A percentile compares a stretch with the other conserved stretches of the same genome.
These are phyloP conservation scores for Streptopelia turtur DNA, from an alignment of 2,797 vertebrate species.

Conservation along the genomic window DNA sequence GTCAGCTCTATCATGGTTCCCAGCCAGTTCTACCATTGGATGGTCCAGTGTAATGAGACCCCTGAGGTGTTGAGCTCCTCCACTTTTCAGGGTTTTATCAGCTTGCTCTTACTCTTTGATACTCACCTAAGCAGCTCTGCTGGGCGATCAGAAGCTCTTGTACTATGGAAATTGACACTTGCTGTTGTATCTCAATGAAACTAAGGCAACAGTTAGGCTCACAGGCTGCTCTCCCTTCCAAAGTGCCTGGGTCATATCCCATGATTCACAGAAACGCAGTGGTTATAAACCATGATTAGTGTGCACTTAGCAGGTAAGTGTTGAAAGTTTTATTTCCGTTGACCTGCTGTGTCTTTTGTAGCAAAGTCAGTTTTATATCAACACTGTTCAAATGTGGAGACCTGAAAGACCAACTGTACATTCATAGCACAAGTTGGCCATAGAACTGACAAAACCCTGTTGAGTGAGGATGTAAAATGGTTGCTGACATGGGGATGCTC, in stretches of 20 bases:
- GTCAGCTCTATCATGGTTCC: fast-evolving
- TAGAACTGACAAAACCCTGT: fast-evolving
- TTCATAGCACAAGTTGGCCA: background rate
- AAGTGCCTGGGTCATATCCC: background rate
- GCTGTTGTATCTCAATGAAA: background rate
- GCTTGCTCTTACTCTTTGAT: background rate
- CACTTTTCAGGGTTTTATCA: background rate
- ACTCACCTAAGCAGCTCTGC: background rate
- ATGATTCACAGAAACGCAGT: background rate
- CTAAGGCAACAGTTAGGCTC: background rate
- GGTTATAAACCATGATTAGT: background rate
- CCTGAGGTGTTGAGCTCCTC: background rate
- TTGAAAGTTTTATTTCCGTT: background rate
- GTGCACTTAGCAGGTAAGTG: fast-evolving
- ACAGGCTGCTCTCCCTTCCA: background rate
- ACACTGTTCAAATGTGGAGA: background rate
- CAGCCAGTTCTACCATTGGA: background rate
- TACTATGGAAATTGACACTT: background rate
- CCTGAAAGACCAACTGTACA: background rate
- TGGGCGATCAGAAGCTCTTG: background rate
- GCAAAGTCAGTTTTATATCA: background rate
- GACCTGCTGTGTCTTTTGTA: background rate
- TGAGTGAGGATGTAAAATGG: background rate
- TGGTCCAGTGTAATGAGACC: background rate
- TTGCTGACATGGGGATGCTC: background rate